A percentile compares a stretch with the other conserved stretches of the same genome.
Evolutionary conservation across 2,797 vertebrate genomes (phyloP).

Genomic region (Silurus aristotelis): DNA sequence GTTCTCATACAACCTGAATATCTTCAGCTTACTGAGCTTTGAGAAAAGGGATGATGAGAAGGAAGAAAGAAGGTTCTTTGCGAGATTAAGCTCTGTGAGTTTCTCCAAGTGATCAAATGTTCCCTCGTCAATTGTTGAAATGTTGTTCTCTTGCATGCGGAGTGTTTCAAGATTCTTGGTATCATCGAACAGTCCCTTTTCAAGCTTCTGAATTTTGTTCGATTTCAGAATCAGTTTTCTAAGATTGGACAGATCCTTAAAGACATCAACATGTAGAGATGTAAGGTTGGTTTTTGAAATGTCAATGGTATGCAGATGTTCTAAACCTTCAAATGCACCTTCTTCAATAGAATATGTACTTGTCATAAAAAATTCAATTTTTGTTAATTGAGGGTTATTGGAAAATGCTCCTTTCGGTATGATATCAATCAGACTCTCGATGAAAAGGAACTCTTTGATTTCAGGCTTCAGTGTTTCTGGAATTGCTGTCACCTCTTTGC

Average conservation of each 20-base stretch:
- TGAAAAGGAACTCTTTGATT: slow-evolving; percentile 72
- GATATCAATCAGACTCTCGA: slow-evolving; percentile 66
- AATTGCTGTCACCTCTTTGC: slow-evolving; percentile 61
- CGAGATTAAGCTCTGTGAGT: slow-evolving; percentile 70
- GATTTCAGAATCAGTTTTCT: slow-evolving; percentile 69
- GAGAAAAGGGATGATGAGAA: slow-evolving; percentile 69
- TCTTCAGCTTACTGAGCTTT: slow-evolving; percentile 66
- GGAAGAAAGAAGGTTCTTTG: slow-evolving; percentile 70
- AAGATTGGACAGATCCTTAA: slow-evolving; percentile 72
- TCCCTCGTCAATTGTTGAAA: slow-evolving; percentile 73
- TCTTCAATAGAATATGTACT: slow-evolving; percentile 66
- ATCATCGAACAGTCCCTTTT: slow-evolving; percentile 74
- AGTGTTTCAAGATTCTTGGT: slow-evolving; percentile 66
- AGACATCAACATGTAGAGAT: slow-evolving; percentile 68
- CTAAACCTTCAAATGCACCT: slow-evolving; percentile 77
- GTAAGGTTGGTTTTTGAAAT: slow-evolving; percentile 68
- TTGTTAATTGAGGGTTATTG: slow-evolving; percentile 68
- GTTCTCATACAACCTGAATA: slow-evolving; percentile 76
- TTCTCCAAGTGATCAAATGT: slow-evolving; percentile 75
- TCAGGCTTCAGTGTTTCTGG: slow-evolving; percentile 60
- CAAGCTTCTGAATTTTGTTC: slow-evolving; percentile 68
- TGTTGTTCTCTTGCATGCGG: slow-evolving; percentile 70
- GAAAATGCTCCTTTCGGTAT: slow-evolving; percentile 73
- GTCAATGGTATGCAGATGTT: slow-evolving; percentile 65
- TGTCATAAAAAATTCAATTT: slow-evolving; percentile 72